phyloP scores from a whole-genome alignment of 2,888 invertebrate species.

The Scrobipalpa costella region DNA sequence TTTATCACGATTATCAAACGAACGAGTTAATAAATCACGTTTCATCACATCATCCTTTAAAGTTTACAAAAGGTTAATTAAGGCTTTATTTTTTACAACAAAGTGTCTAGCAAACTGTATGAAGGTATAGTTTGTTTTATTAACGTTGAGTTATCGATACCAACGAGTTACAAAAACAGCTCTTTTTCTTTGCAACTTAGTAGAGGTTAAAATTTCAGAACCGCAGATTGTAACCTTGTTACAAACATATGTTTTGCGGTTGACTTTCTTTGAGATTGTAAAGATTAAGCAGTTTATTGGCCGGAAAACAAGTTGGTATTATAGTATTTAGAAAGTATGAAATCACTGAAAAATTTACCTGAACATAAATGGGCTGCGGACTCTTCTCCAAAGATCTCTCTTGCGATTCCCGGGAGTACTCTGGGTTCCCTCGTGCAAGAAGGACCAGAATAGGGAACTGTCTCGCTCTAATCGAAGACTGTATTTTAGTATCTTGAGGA shows the following conservation, averaged over 20 bases:
- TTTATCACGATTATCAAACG: neutral
- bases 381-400: slow-evolving; percentile 61
- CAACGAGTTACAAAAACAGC: too few relatives aligned
- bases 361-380: slow-evolving; percentile 65
- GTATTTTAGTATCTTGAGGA: slow-evolving; percentile 61
- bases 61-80: neutral
- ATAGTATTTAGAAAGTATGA: too few relatives aligned
- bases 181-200: too few relatives aligned
- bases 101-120: neutral
- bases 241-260: too few relatives aligned
- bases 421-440: slow-evolving; percentile 53
- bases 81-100: neutral
- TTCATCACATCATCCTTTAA: neutral
- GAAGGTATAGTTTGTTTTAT: too few relatives aligned
- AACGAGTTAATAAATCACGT: neutral
- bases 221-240: too few relatives aligned
- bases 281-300: too few relatives aligned
- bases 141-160: too few relatives aligned
- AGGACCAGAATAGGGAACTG: slow-evolving; percentile 73
- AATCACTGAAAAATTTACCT: slow-evolving; percentile 50
- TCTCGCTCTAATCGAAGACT: slow-evolving; percentile 61
- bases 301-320: too few relatives aligned
- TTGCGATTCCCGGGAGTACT: slow-evolving; percentile 51
- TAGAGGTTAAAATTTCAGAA: too few relatives aligned
- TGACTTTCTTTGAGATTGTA: too few relatives aligned